phyloP scores from a whole-genome alignment of 2,797 vertebrate species.

The Benthosema pterotum region DNA sequence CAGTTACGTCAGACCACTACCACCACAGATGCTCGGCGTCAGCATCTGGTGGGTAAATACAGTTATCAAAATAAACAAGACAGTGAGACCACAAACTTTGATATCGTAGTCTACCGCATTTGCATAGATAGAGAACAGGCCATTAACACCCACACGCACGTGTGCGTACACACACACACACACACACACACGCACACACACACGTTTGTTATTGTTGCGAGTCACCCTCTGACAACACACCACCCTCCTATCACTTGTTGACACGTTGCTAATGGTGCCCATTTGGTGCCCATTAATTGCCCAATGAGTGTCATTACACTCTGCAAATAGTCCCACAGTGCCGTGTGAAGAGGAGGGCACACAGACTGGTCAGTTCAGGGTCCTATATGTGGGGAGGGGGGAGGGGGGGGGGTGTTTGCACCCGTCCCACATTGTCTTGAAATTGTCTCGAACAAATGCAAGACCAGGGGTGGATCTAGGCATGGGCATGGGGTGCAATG shows the following conservation, averaged over 20 bases:
- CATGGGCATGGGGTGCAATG: too few relatives aligned
- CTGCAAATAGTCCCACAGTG: constrained; percentile 72
- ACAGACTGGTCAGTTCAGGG: constrained; percentile 31
- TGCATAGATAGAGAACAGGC: too few relatives aligned
- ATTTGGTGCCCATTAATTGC: constrained; percentile 77
- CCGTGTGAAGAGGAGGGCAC: constrained; percentile 59
- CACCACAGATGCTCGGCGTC: constrained; percentile 48
- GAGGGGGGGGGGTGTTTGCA: background rate
- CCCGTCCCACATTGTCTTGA: too few relatives aligned
- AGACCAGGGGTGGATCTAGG: too few relatives aligned
- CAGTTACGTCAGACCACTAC: constrained; percentile 43
- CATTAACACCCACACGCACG: too few relatives aligned
- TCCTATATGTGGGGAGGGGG: background rate
- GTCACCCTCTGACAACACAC: background rate
- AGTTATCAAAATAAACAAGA: constrained; percentile 55
- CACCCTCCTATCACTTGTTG: constrained; percentile 43
- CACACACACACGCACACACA: background rate
- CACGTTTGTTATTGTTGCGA: constrained; percentile 45
- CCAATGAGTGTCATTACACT: constrained; percentile 74
- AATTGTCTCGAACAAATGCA: too few relatives aligned
- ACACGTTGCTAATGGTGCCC: constrained; percentile 73
- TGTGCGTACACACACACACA: background rate
- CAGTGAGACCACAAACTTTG: constrained; percentile 30
- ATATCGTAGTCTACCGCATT: too few relatives aligned
- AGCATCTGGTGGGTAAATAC: constrained; percentile 45